Evolutionary conservation across 2,888 invertebrate species (phyloP).

Genomic region (Xestia c-nigrum): DNA sequence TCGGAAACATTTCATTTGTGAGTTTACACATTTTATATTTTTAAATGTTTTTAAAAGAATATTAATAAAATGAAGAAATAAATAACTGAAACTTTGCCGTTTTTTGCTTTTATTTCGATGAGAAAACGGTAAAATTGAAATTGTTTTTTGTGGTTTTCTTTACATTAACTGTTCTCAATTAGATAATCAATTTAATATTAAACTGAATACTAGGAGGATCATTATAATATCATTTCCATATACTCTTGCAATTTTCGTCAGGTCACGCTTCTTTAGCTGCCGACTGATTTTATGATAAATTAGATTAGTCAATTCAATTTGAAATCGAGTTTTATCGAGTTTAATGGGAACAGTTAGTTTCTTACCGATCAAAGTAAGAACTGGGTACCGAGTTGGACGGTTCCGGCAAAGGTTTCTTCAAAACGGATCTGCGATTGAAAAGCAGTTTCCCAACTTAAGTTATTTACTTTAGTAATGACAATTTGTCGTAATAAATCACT

Average conservation of each 20-base stretch:
- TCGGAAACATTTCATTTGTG: not conserved
- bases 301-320: not conserved
- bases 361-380: not conserved
- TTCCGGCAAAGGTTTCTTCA: conserved; percentile 13
- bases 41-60: too few species aligned
- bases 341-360: not conserved
- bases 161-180: not conserved
- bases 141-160: not conserved
- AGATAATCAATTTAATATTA: not conserved
- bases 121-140: not conserved
- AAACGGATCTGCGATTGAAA: not conserved
- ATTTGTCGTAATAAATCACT: not conserved
- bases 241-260: too few species aligned
- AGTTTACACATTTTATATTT: not conserved
- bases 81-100: too few species aligned
- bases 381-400: not conserved
- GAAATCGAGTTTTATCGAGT: conserved; percentile 7
- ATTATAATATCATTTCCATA: too few species aligned
- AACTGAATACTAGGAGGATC: not conserved
- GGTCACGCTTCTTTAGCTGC: not conserved
- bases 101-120: too few species aligned
- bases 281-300: not conserved
- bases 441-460: conserved; percentile 6
- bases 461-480: conserved; percentile 16
- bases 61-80: too few species aligned